Evolutionary conservation across 2,113 vertebrate genomes (phyloP).

Genomic region (Trichomycterus rosablanca): DNA sequence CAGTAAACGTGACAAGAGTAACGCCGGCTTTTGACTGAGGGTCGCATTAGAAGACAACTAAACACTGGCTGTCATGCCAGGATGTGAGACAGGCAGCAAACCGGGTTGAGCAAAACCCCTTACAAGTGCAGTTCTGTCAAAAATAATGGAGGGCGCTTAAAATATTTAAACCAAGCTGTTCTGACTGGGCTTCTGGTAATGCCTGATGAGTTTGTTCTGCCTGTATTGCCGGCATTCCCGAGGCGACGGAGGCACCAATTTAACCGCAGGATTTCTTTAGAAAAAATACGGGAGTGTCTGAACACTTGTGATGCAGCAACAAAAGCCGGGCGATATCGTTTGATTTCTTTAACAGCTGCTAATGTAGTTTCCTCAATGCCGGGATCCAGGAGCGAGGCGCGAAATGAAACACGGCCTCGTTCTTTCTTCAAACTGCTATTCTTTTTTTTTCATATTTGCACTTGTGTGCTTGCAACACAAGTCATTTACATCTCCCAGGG

Average conservation of each 20-base stretch:
- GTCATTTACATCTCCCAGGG: constrained; percentile 66
- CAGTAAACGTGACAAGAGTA: constrained; percentile 8
- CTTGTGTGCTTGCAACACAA: constrained; percentile 60
- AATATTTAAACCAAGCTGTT: constrained; percentile 65
- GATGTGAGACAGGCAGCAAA: constrained; percentile 58
- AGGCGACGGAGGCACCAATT: constrained; percentile 33
- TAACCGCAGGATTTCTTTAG: constrained; percentile 31
- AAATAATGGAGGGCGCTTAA: constrained; percentile 58
- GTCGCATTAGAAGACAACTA: too few relatives aligned
- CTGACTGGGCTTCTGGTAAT: constrained; percentile 40
- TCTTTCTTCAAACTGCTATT: constrained; percentile 38
- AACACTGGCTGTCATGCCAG: constrained; percentile 74
- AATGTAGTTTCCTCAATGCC: constrained; percentile 53
- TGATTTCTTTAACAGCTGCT: constrained; percentile 53
- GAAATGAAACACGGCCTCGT: constrained; percentile 45
- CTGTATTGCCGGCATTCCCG: constrained; percentile 52
- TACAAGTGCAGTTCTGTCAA: constrained; percentile 51
- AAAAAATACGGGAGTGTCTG: constrained; percentile 41
- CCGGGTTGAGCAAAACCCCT: constrained; percentile 44
- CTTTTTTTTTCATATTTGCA: constrained; percentile 48
- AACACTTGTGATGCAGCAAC: constrained; percentile 43
- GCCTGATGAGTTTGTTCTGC: constrained; percentile 52
- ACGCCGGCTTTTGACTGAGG: too few relatives aligned
- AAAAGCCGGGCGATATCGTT: constrained; percentile 39
- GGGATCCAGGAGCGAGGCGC: constrained; percentile 37